Base-by-base conservation (phyloP, 2,797 vertebrate genomes). In the Hoplostethus atlanticus region DNA sequence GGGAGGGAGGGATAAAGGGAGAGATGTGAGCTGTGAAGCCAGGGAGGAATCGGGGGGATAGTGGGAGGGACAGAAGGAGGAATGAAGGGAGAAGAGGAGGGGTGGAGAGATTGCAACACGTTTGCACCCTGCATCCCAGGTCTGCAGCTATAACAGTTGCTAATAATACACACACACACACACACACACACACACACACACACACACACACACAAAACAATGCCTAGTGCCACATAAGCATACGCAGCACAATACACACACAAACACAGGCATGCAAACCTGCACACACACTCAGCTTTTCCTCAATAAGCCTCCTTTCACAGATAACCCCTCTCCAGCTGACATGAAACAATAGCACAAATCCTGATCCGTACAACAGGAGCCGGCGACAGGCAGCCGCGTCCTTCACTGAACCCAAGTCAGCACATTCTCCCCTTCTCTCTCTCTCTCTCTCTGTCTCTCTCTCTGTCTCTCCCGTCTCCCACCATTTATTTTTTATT, bases 311-410 rank as follows among this genome's bases (percentile, higher is more conserved):
- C 76, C 56, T 82, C 68, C 77, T 77, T 83, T 87, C 71, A 80
- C 64, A 85, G 88, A 89, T 79, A 83, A 77, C 69, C 54, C 66
- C 71, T 80, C 72, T 75, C 64, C 30, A 53, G 67, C 74, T 77
- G 81, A 88, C 84, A 86, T 72, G 62, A 59, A 70, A 80, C 86
- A 92, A 79, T 63, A 69, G 53, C 70, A 83, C 72, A 75, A 86
- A 90, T 85, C 77, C 81, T 67, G 65, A 81, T 83, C 63, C 66
- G 59, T 46, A 78, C 68, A 71, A 71, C 61, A 81, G 53, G 73
- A 79, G 56, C 21, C 80, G 68, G 76, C 52, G 17, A 77, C 31
- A 52, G 76, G 77, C 73, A 68, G 67, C 53, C 16, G 11, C 7
- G 68, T 90, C 84, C 77, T 79, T 84, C 61, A 60, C 80, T 80